A percentile compares a stretch with the other conserved stretches of the same genome.
Conservation (phyloP, 2,888 invertebrate genomes). For the Hyposoter dolosus region DNA sequence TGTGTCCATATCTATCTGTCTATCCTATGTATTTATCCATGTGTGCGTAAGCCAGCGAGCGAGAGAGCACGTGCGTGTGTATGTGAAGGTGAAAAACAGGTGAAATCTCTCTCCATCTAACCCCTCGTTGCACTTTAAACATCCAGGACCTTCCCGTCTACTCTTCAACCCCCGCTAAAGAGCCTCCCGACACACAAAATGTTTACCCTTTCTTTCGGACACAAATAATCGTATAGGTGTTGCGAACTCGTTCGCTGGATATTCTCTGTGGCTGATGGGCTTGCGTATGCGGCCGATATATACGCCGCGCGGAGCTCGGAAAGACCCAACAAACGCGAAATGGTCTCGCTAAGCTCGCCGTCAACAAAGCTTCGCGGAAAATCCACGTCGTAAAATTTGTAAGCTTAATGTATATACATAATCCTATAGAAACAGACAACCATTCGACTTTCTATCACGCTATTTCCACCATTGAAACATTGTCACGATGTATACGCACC, state of each 20-base stretch:
- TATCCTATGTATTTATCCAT: not conserved
- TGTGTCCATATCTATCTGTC: not conserved
- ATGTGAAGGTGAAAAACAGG: not conserved
- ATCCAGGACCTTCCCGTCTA: not conserved
- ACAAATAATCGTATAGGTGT: slow-evolving; percentile 40
- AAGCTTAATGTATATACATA: slow-evolving; percentile 41
- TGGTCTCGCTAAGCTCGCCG: slow-evolving; percentile 55
- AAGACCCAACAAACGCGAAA: slow-evolving; percentile 48
- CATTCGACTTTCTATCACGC: slow-evolving; percentile 41
- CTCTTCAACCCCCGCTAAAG: slow-evolving; percentile 10
- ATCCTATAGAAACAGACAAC: not conserved
- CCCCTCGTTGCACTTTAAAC: slow-evolving; percentile 18
- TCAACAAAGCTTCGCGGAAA: slow-evolving; percentile 56
- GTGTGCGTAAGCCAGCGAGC: not conserved
- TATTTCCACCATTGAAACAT: slow-evolving; percentile 17
- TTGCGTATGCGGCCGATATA: slow-evolving; percentile 11
- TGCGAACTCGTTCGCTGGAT: slow-evolving; percentile 32
- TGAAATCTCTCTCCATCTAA: slow-evolving; percentile 28
- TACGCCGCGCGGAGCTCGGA: slow-evolving; percentile 24
- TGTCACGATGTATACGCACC: not conserved
- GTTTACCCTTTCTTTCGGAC: slow-evolving; percentile 17
- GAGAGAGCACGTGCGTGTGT: not conserved
- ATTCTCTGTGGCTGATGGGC: slow-evolving; percentile 24
- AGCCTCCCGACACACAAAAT: slow-evolving; percentile 34
- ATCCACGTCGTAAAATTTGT: slow-evolving; percentile 55